Conservation (phyloP, 2,888 invertebrate genomes). For the Sminthurinus aureus region DNA sequence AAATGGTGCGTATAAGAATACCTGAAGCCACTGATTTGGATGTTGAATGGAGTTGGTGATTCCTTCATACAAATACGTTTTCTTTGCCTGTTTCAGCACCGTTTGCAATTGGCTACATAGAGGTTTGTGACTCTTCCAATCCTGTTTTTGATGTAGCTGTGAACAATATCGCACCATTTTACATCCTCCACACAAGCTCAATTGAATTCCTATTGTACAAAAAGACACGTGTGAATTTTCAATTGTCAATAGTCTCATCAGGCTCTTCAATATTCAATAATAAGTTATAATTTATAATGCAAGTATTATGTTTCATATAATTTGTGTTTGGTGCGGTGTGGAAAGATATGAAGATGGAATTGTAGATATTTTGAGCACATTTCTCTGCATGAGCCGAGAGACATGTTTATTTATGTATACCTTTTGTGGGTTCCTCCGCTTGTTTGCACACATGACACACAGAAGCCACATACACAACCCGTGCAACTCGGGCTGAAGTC, state of each 20-base stretch:
- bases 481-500: background rate
- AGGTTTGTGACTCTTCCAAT: constrained; percentile 69
- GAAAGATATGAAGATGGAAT: background rate
- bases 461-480: constrained; percentile 26
- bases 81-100: constrained; percentile 65
- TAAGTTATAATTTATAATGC: background rate
- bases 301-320: too few relatives aligned
- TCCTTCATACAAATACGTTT: constrained; percentile 67
- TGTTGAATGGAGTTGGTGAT: constrained; percentile 65
- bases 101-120: constrained; percentile 71
- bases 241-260: background rate
- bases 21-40: constrained; percentile 67
- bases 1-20: background rate
- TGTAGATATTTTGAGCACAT: background rate
- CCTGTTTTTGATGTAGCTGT: constrained; percentile 69
- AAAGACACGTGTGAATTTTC: background rate
- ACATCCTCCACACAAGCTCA: constrained; percentile 66
- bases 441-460: constrained; percentile 33
- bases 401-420: constrained; percentile 3
- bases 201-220: constrained; percentile 53
- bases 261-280: too few relatives aligned
- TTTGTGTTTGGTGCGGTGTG: too few relatives aligned
- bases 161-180: constrained; percentile 73
- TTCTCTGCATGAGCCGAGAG: too few relatives aligned
- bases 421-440: constrained; percentile 2